Evolutionary conservation across 2,888 invertebrate genomes (phyloP), one percentile per base, ranked within the genome.

Genomic region (Chloroclystis v-ata): DNA sequence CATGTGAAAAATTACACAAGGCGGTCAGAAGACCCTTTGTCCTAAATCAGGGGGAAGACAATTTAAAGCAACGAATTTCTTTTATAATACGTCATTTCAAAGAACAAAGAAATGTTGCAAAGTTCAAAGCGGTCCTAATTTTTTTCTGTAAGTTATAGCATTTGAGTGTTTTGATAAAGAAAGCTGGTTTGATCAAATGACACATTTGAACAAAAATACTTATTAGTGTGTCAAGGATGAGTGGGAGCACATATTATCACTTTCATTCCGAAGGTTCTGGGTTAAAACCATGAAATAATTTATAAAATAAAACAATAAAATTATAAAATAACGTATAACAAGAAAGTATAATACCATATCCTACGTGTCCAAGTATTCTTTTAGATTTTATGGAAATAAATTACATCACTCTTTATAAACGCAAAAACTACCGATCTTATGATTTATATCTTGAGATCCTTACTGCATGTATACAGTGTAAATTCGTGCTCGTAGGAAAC

Each of bases 41-140:
- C 28, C 30, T 33, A 35, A 29, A 6, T 24, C 10, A 48, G 24
- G n/a, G 7, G 9, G 33, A 25, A 30, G 16, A 26, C 43, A 48
- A 38, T 43, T 57, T 43, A 52, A 46, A 54, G 53, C 39, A 56
- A 52, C 45, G 49, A 56, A 60, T 60, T 61, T 26, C 49, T 58
- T 58, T 52, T 53, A 43, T 39, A 53, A 54, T 52, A 52, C 54
- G 57, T 57, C 60, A 63, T 46, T 51, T 47, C 25, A 45, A 55
- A 53, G 60, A 65, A 65, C 59, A 57, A 59, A 40, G 50, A 56
- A 52, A 55, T 52, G 52, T 52, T 56, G 55, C 56, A 49, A 51
- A 52, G 56, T 54, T 53, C 53, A 54, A 52, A 55, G 44, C 37
- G 43, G 39, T 39, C 38, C 45, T 52, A 49, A 52, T 52, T 47